phyloP scores from a whole-genome alignment of 2,888 invertebrate species.

The Polydesmus complanatus region DNA sequence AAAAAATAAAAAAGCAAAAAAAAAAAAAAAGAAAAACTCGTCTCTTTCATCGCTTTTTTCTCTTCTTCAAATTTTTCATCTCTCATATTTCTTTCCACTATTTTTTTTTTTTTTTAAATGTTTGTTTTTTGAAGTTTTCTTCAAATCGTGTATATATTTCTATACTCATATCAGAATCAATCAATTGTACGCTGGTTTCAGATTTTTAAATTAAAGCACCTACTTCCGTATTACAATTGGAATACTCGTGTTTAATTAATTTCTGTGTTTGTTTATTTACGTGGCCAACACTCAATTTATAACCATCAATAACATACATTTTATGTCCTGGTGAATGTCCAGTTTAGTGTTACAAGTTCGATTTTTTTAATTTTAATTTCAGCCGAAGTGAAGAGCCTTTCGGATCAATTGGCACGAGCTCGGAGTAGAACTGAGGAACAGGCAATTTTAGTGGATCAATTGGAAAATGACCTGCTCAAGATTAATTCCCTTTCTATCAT shows the following conservation, averaged over 20 bases:
- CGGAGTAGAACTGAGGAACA: not conserved
- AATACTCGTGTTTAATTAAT: not conserved
- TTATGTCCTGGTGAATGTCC: not conserved
- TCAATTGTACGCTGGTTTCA: conserved; percentile 18
- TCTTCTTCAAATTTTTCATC: not conserved
- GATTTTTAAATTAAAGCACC: conserved; percentile 20
- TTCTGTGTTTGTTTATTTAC: not conserved
- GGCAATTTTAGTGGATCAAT: conserved; percentile 28
- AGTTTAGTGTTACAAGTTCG: not conserved
- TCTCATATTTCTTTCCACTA: not conserved
- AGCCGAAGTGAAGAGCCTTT: not conserved
- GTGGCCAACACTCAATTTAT: not conserved
- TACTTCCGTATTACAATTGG: conserved; percentile 12
- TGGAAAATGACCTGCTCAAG: conserved; percentile 34
- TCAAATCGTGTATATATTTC: conserved; percentile 20
- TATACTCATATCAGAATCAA: conserved; percentile 19
- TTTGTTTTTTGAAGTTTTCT: not conserved
- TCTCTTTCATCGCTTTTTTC: not conserved
- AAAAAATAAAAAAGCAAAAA: too few relatives aligned
- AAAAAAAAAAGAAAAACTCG: conserved; percentile 1
- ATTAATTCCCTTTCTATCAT: conserved; percentile 33
- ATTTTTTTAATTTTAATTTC: not conserved
- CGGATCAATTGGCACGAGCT: not conserved
- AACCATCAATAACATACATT: not conserved
- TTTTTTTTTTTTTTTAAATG: not conserved